Evolutionary conservation across 1,140 invertebrate genomes (phyloP).

Genomic region (Pteromalus puparum): DNA sequence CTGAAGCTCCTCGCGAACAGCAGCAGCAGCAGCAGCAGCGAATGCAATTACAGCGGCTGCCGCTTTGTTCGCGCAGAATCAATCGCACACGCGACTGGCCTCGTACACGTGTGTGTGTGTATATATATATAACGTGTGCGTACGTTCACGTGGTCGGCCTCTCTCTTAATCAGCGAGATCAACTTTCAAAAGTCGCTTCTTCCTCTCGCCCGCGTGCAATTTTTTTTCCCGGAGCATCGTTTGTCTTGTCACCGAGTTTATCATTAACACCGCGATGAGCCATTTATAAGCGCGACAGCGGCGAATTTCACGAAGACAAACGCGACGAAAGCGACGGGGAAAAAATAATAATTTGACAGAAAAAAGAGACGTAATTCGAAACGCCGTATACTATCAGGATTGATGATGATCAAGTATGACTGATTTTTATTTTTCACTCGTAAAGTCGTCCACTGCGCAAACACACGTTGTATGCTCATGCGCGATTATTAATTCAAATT

Average conservation of each 20-base stretch:
- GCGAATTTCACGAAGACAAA: conserved; percentile 1
- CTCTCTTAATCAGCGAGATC: background rate
- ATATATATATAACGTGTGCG: background rate
- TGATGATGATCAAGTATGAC: conserved; percentile 1
- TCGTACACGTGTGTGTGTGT: background rate
- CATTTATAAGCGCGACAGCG: conserved; percentile 1
- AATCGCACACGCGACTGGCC: background rate
- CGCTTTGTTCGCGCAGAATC: conserved; percentile 2
- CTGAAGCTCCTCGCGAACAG: background rate
- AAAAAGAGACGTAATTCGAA: conserved; percentile 5
- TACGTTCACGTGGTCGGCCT: background rate
- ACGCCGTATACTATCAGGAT: too few species aligned
- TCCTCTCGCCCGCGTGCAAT: background rate
- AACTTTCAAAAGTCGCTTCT: background rate
- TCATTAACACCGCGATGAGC: conserved; percentile 20
- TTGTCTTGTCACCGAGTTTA: conserved; percentile 1
- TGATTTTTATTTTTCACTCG: background rate
- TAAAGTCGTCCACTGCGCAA: too few species aligned
- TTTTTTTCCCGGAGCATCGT: background rate
- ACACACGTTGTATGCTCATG: background rate
- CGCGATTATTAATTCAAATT: background rate
- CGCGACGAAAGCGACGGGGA: background rate
- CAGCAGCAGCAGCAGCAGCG: background rate
- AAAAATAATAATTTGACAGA: conserved; percentile 1
- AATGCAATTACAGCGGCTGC: background rate